phyloP scores from a whole-genome alignment of 2,888 invertebrate species.

The Callosobruchus maculatus region DNA sequence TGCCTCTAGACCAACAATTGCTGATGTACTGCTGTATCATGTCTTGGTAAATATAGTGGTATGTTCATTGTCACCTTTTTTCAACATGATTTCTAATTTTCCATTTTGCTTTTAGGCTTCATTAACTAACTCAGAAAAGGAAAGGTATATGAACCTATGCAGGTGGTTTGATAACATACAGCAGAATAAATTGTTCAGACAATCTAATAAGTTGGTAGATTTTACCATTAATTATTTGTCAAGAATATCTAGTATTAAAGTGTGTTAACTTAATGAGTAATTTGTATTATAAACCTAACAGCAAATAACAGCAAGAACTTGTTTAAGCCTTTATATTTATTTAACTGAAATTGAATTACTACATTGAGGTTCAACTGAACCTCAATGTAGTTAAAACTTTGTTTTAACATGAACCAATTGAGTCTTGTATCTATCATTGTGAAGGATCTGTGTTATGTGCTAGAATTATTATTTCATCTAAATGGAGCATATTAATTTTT shows the following conservation, averaged over 20 bases:
- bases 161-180: slow-evolving; percentile 78
- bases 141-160: slow-evolving; percentile 65
- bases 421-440: too few relatives aligned
- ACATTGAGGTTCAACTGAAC: too few relatives aligned
- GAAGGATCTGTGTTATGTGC: too few relatives aligned
- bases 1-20: slow-evolving; percentile 57
- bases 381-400: too few relatives aligned
- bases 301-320: too few relatives aligned
- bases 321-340: too few relatives aligned
- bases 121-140: slow-evolving; percentile 62
- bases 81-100: slow-evolving; percentile 20
- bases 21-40: slow-evolving; percentile 69
- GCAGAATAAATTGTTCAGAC: slow-evolving; percentile 61
- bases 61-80: slow-evolving; percentile 34
- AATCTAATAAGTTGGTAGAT: slow-evolving; percentile 49
- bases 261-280: background rate
- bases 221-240: slow-evolving; percentile 47
- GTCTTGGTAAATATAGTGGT: slow-evolving; percentile 65
- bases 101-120: slow-evolving; percentile 55
- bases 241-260: slow-evolving; percentile 17
- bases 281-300: background rate
- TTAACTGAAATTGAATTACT: too few relatives aligned
- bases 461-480: too few relatives aligned
- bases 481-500: too few relatives aligned
- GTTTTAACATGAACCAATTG: too few relatives aligned